Conservation (phyloP, 2,888 invertebrate species). For the Galeopsomyia nigrocyanea region DNA sequence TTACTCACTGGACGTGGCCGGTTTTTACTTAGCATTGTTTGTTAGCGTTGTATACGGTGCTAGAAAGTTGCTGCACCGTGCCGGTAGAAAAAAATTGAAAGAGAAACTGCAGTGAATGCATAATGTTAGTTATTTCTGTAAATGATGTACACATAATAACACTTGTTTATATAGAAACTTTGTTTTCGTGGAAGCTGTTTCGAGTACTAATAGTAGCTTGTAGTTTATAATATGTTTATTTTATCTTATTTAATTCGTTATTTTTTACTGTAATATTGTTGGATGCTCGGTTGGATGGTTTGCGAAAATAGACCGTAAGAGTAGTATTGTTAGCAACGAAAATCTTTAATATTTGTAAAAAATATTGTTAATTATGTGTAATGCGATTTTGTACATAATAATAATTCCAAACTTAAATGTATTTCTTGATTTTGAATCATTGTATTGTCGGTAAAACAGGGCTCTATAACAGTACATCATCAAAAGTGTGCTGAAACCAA, state of each 20-base stretch:
- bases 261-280: constrained; percentile 22
- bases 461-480: background rate
- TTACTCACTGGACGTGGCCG: constrained; percentile 75
- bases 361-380: too few relatives aligned
- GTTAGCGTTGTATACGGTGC: constrained; percentile 52
- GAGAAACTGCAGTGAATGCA: constrained; percentile 53
- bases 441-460: constrained; percentile 4
- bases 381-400: too few relatives aligned
- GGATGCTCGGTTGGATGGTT: background rate
- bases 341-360: too few relatives aligned
- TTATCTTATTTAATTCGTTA: background rate
- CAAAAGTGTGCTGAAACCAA: too few relatives aligned
- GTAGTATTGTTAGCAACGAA: too few relatives aligned
- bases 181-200: too few relatives aligned
- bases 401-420: too few relatives aligned
- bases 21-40: constrained; percentile 55
- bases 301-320: too few relatives aligned
- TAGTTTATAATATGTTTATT: background rate
- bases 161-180: too few relatives aligned
- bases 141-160: too few relatives aligned
- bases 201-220: too few relatives aligned
- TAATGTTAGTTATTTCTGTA: background rate
- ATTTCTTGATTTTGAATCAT: background rate
- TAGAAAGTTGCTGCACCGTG: constrained; percentile 55
- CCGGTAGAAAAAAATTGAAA: constrained; percentile 48